These are phyloP conservation scores for Pherbina coryleti DNA, from an alignment of 2,888 invertebrate genomes.

Conservation along the genomic window DNA sequence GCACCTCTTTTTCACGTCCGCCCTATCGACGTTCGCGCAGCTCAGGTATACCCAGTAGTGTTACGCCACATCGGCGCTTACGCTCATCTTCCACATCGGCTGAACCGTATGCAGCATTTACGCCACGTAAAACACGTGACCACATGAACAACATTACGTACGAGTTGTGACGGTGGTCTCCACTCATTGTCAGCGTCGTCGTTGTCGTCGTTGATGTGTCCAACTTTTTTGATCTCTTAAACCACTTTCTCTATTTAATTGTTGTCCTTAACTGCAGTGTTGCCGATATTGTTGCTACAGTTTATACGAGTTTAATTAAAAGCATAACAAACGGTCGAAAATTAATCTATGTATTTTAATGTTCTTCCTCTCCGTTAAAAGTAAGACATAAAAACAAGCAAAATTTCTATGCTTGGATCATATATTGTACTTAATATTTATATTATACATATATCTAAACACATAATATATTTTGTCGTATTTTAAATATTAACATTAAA, in stretches of 20 bases:
- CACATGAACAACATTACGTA: conserved; percentile 68
- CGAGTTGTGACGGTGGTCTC: conserved; percentile 68
- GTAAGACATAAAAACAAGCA: conserved; percentile 2
- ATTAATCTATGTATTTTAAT: conserved; percentile 8
- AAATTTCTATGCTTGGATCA: neutral
- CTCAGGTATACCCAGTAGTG: conserved; percentile 35
- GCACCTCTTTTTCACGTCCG: conserved; percentile 58
- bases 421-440: neutral
- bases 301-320: neutral
- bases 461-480: conserved; percentile 35
- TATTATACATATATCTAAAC: neutral
- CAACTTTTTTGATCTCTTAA: conserved; percentile 56
- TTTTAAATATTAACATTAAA: conserved; percentile 25
- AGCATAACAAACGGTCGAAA: neutral
- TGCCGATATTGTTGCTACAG: neutral
- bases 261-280: neutral
- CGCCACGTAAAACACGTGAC: conserved; percentile 66
- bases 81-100: conserved; percentile 60
- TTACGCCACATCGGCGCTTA: conserved; percentile 58
- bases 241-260: neutral
- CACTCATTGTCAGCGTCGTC: conserved; percentile 31
- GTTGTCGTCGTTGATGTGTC: conserved; percentile 3
- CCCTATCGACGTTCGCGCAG: conserved; percentile 55
- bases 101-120: conserved; percentile 64
- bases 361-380: conserved; percentile 28